Percentiles rank a stretch among this genome's conserved stretches.
These are phyloP conservation scores for Heterotis niloticus DNA, from an alignment of 2,113 vertebrate species.

Conservation along the genomic window DNA sequence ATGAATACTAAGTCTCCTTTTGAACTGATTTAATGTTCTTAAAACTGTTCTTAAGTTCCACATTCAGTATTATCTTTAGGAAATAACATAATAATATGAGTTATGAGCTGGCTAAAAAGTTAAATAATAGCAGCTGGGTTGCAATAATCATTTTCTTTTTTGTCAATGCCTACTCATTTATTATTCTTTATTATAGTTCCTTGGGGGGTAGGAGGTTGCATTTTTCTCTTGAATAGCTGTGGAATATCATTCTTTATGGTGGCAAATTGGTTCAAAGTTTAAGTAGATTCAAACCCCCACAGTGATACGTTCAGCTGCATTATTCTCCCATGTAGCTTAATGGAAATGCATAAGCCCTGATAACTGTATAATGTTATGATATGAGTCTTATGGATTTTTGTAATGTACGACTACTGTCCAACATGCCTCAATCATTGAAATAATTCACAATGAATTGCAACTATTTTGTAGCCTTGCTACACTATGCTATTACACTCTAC, in stretches of 20 bases:
- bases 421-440: background rate
- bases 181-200: conserved; percentile 8
- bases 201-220: background rate
- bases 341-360: background rate
- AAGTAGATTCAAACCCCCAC: no score
- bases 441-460: background rate
- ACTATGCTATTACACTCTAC: background rate
- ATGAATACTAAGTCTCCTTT: no score
- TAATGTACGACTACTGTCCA: conserved; percentile 14
- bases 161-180: background rate
- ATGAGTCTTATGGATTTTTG: background rate
- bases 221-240: background rate
- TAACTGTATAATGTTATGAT: conserved; percentile 13
- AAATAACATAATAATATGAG: conserved; percentile 4
- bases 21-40: background rate
- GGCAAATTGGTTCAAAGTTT: no score
- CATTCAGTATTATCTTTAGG: background rate
- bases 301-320: background rate
- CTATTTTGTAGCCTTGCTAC: background rate
- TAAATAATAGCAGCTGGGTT: background rate
- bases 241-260: background rate
- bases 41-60: background rate
- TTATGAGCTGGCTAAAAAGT: background rate
- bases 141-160: background rate
- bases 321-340: background rate